phyloP scores from a whole-genome alignment of 2,113 vertebrate genomes.

The Isurus oxyrinchus region DNA sequence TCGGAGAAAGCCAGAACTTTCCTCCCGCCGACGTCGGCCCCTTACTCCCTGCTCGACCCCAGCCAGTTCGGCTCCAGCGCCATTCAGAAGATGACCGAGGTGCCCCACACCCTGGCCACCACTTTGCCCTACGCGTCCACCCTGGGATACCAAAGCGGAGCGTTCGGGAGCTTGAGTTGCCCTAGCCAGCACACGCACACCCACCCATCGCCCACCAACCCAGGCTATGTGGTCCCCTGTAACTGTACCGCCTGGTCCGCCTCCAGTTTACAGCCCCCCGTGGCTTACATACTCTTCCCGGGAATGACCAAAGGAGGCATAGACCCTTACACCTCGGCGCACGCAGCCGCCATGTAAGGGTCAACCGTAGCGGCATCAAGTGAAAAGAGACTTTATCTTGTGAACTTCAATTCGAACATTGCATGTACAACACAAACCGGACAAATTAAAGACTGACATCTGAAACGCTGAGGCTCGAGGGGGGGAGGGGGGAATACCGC shows the following conservation, averaged over 20 bases:
- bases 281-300: slow-evolving; percentile 98
- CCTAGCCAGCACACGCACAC: slow-evolving; percentile 97
- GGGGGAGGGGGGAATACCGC: background rate
- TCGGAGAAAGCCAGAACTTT: slow-evolving; percentile 92
- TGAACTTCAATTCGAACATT: slow-evolving; percentile 62
- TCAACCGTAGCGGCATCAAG: background rate
- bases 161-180: slow-evolving; percentile 89
- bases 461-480: background rate
- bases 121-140: slow-evolving; percentile 93
- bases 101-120: slow-evolving; percentile 91
- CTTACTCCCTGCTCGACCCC: slow-evolving; percentile 97
- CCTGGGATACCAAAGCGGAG: slow-evolving; percentile 97
- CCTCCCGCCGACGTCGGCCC: slow-evolving; percentile 83
- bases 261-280: slow-evolving; percentile 96
- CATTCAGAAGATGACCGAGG: slow-evolving; percentile 97
- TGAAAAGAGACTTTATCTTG: slow-evolving; percentile 43
- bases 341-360: slow-evolving; percentile 89
- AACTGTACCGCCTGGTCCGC: slow-evolving; percentile 98
- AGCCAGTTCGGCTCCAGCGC: slow-evolving; percentile 92
- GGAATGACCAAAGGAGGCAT: slow-evolving; percentile 99
- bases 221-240: slow-evolving; percentile 96
- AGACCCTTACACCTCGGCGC: slow-evolving; percentile 95
- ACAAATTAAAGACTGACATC: background rate
- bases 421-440: slow-evolving; percentile 62
- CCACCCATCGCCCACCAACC: slow-evolving; percentile 98